phyloP scores from a whole-genome alignment of 53 echinoderm and acorn worm genomes.

The Mesocentrotus franciscanus region DNA sequence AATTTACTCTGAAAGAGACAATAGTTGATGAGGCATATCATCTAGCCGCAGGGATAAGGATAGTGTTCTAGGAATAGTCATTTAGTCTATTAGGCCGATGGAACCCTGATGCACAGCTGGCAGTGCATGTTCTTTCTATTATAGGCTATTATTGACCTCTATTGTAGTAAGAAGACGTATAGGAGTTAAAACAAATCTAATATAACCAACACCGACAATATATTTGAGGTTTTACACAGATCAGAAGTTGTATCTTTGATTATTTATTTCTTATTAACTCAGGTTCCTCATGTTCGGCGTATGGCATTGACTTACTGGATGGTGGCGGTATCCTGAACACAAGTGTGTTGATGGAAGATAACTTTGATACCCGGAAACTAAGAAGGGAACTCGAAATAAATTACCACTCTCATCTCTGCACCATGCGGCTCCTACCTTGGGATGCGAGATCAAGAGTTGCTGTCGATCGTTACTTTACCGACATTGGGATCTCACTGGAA shows the following conservation, averaged over 20 bases:
- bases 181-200: no score
- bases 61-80: no score
- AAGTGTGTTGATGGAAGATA: neutral
- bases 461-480: slow-evolving; percentile 58
- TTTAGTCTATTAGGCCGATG: no score
- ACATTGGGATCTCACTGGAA: slow-evolving; percentile 14
- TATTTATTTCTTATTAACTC: neutral
- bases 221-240: no score
- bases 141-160: no score
- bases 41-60: no score
- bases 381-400: slow-evolving; percentile 56
- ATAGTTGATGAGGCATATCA: no score
- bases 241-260: neutral
- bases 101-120: no score
- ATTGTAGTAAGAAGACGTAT: no score
- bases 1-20: no score
- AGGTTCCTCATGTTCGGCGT: slow-evolving; percentile 10
- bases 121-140: no score
- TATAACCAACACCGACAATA: no score
- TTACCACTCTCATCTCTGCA: slow-evolving; percentile 37
- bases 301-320: neutral
- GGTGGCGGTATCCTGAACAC: neutral
- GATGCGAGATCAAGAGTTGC: slow-evolving; percentile 58
- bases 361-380: slow-evolving; percentile 12
- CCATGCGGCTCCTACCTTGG: slow-evolving; percentile 48